Percentiles rank a stretch among this genome's conserved stretches.
Conservation (phyloP, 2,888 invertebrate species). For the Glyphotaelius pellucidus region DNA sequence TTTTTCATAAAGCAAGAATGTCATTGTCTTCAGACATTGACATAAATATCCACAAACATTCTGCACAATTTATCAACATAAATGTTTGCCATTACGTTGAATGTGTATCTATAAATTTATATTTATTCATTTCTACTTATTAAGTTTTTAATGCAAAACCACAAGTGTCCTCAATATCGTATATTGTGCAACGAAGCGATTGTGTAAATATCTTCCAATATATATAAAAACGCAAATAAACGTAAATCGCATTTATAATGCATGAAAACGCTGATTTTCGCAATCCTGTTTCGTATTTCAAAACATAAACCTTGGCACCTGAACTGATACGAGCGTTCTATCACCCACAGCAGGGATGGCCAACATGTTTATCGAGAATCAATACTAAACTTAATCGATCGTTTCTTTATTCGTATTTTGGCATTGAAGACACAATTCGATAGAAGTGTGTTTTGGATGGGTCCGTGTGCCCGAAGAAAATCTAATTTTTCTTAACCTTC, state of each 20-base stretch:
- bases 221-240: background rate
- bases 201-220: background rate
- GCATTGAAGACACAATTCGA: too few species aligned
- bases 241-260: background rate
- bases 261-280: background rate
- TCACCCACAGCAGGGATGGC: background rate
- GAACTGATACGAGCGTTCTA: background rate
- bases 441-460: too few species aligned
- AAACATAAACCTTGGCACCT: background rate
- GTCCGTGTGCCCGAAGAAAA: too few species aligned
- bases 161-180: background rate
- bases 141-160: background rate
- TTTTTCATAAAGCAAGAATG: too few species aligned
- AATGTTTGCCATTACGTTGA: too few species aligned
- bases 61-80: too few species aligned
- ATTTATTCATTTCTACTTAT: too few species aligned
- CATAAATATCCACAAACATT: too few species aligned
- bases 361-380: background rate
- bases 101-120: too few species aligned
- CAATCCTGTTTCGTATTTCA: background rate
- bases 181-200: background rate
- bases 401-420: too few species aligned
- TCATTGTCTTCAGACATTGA: too few species aligned
- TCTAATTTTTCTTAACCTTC: too few species aligned
- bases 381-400: background rate